Percentiles rank a stretch among this genome's conserved stretches.
phyloP scores from a whole-genome alignment of 2,113 vertebrate species.

The Tragulus kanchil region DNA sequence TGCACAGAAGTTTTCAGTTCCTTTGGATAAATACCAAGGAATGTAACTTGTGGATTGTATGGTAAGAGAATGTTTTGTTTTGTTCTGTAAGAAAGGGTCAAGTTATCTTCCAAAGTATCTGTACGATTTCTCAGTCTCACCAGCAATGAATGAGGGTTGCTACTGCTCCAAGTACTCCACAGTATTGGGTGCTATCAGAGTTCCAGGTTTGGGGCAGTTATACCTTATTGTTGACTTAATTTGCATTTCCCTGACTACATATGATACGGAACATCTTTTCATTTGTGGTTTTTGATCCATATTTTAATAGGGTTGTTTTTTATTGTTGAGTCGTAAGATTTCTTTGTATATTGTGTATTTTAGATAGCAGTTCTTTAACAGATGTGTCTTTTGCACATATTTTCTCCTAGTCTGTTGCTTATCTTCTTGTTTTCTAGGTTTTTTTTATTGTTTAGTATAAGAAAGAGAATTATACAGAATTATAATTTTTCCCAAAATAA shows the following conservation, averaged over 20 bases:
- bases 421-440: background rate
- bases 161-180: background rate
- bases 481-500: background rate
- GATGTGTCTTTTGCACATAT: background rate
- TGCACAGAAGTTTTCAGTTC: background rate
- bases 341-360: background rate
- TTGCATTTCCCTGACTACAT: background rate
- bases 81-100: background rate
- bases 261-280: background rate
- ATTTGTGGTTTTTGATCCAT: background rate
- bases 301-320: background rate
- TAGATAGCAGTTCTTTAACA: background rate
- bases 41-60: background rate
- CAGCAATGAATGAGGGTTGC: background rate
- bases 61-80: background rate
- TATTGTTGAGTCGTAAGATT: background rate
- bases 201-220: background rate
- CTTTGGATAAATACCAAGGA: background rate
- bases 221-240: background rate
- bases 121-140: background rate
- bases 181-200: background rate
- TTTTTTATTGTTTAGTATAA: background rate
- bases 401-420: background rate
- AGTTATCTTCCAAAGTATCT: background rate
- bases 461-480: background rate